These are phyloP conservation scores for Botia almorhae DNA, from an alignment of 2,797 vertebrate species.

Conservation along the genomic window DNA sequence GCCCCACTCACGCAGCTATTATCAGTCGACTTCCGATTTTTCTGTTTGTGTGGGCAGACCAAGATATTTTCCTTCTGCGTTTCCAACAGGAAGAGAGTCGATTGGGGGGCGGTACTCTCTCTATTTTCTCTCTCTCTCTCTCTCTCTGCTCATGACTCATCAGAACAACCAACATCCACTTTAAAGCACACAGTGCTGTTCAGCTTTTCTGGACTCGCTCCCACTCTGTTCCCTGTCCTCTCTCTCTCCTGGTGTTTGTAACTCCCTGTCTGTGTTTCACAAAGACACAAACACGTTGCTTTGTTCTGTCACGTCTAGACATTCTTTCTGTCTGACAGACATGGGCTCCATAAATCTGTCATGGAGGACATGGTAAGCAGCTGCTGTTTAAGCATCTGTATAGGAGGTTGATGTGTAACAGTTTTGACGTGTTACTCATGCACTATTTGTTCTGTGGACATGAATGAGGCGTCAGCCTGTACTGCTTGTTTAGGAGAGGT, in stretches of 20 bases:
- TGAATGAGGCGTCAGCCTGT: neutral
- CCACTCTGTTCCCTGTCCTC: neutral
- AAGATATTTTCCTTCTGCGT: conserved; percentile 44
- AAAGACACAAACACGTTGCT: neutral
- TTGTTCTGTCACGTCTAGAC: neutral
- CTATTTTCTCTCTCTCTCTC: conserved; percentile 40
- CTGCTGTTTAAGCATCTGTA: no score
- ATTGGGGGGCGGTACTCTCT: conserved; percentile 48
- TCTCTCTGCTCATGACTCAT: conserved; percentile 44
- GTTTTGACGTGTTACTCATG: no score
- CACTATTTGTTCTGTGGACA: neutral
- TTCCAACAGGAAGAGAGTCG: conserved; percentile 54
- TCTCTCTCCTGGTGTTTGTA: conserved; percentile 29
- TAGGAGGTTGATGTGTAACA: no score
- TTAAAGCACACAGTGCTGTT: conserved; percentile 29
- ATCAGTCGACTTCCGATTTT: conserved; percentile 26
- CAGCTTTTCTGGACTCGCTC: conserved; percentile 10
- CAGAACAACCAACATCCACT: conserved; percentile 44
- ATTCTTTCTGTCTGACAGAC: conserved; percentile 12
- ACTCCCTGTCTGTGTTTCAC: conserved; percentile 15
- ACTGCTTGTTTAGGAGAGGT: neutral
- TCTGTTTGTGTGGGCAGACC: conserved; percentile 41
- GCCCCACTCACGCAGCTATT: conserved; percentile 1
- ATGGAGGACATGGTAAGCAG: conserved; percentile 38
- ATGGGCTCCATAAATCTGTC: neutral